Percentiles rank a stretch among this genome's conserved stretches.
These are phyloP conservation scores for Trididemnum clinides DNA, from an alignment of 23 tunicate species.

Conservation along the genomic window DNA sequence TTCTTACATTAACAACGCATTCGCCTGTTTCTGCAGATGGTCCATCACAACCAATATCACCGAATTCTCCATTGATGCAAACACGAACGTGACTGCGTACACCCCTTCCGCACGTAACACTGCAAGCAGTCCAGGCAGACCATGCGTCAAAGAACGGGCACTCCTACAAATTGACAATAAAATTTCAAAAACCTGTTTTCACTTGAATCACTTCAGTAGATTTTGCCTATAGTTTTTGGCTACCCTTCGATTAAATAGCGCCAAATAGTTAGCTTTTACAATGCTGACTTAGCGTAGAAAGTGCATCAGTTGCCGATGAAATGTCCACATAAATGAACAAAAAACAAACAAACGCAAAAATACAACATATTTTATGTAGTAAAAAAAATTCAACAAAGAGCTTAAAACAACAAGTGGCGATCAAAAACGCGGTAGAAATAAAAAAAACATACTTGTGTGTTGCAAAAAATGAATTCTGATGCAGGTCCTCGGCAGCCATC, in stretches of 20 bases:
- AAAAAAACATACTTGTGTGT: slow-evolving; percentile 6
- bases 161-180: slow-evolving; percentile 13
- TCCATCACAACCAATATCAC: slow-evolving; percentile 72
- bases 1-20: too few species aligned
- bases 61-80: slow-evolving; percentile 66
- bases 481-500: slow-evolving; percentile 48
- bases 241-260: too few species aligned
- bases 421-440: slow-evolving; percentile 1
- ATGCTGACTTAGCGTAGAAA: too few species aligned
- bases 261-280: too few species aligned
- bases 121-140: slow-evolving; percentile 71
- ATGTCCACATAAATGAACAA: too few species aligned
- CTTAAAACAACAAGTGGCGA: slow-evolving; percentile 23
- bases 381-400: too few species aligned
- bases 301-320: too few species aligned
- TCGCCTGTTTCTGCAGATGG: not conserved
- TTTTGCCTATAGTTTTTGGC: too few species aligned
- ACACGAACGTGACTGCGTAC: slow-evolving; percentile 31
- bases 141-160: slow-evolving; percentile 83
- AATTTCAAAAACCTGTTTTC: too few species aligned
- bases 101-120: slow-evolving; percentile 74
- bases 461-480: slow-evolving; percentile 19
- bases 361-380: too few species aligned
- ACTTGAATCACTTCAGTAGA: too few species aligned
- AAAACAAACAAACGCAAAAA: too few species aligned